These are phyloP conservation scores for Adelges cooleyi DNA, from an alignment of 1,140 invertebrate genomes.

Conservation along the genomic window DNA sequence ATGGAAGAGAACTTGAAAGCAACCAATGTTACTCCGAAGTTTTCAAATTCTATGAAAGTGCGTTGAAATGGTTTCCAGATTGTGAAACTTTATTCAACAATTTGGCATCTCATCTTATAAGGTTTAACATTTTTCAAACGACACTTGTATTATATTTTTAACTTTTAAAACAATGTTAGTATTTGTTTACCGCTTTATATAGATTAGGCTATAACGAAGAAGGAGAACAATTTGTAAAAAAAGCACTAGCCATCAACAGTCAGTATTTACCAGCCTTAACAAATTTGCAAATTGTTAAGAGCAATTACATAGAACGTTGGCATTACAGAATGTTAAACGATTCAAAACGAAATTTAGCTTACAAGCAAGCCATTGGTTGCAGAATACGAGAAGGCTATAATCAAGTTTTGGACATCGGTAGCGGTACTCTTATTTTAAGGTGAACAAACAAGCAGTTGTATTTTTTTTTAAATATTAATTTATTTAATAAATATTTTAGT, in stretches of 20 bases:
- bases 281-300: conserved; percentile 40
- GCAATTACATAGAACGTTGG: conserved; percentile 54
- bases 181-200: not conserved
- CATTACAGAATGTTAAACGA: conserved; percentile 75
- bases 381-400: conserved; percentile 43
- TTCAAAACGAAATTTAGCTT: conserved; percentile 51
- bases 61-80: conserved; percentile 38
- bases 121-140: conserved; percentile 34
- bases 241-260: conserved; percentile 33
- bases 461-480: too few relatives aligned
- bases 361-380: conserved; percentile 48
- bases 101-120: conserved; percentile 38
- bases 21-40: conserved; percentile 35
- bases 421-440: conserved; percentile 52
- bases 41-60: conserved; percentile 40
- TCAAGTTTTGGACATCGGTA: conserved; percentile 58
- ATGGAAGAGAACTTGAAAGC: conserved; percentile 33
- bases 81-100: conserved; percentile 38
- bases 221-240: conserved; percentile 31
- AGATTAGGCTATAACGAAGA: conserved; percentile 31
- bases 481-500: conserved; percentile 36
- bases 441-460: conserved; percentile 13
- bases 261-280: conserved; percentile 37
- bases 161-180: not conserved
- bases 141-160: not conserved